Percentiles rank a stretch among this genome's conserved stretches.
phyloP scores from a whole-genome alignment of 2,797 vertebrate species.

The Tinamus major region DNA sequence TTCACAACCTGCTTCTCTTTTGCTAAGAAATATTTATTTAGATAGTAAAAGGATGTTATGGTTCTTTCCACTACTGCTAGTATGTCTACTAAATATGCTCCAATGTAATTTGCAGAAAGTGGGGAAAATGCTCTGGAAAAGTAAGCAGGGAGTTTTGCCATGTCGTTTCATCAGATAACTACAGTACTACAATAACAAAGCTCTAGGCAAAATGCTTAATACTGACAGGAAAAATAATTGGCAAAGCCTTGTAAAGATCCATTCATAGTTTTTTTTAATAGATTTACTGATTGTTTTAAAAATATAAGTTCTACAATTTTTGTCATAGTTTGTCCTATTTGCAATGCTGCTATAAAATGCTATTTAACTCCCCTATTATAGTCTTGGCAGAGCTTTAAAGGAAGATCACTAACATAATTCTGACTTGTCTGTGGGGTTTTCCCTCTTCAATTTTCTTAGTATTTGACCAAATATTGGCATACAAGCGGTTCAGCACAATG shows the following conservation, averaged over 20 bases:
- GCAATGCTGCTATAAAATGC: slow-evolving; percentile 23
- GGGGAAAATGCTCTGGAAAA: slow-evolving; percentile 41
- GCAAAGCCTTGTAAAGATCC: slow-evolving; percentile 31
- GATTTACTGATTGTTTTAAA: slow-evolving; percentile 15
- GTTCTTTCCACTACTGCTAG: neutral
- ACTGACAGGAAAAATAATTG: slow-evolving; percentile 59
- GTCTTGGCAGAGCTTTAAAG: slow-evolving; percentile 10
- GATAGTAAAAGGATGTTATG: slow-evolving; percentile 29
- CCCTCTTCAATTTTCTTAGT: slow-evolving; percentile 12
- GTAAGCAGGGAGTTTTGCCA: slow-evolving; percentile 59
- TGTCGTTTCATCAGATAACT: slow-evolving; percentile 66
- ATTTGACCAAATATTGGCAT: slow-evolving; percentile 21
- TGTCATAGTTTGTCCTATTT: neutral
- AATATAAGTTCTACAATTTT: neutral
- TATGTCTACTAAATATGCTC: neutral
- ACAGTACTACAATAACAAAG: slow-evolving; percentile 51
- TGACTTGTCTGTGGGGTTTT: neutral
- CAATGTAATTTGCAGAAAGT: slow-evolving; percentile 46
- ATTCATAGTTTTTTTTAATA: slow-evolving; percentile 24
- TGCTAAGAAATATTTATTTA: slow-evolving; percentile 25
- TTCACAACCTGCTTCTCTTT: neutral
- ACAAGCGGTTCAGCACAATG: neutral
- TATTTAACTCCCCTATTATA: slow-evolving; percentile 5
- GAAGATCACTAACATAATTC: neutral
- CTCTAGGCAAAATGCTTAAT: slow-evolving; percentile 68